phyloP scores from a whole-genome alignment of 2,888 invertebrate species.

The Plagiodera versicolora region DNA sequence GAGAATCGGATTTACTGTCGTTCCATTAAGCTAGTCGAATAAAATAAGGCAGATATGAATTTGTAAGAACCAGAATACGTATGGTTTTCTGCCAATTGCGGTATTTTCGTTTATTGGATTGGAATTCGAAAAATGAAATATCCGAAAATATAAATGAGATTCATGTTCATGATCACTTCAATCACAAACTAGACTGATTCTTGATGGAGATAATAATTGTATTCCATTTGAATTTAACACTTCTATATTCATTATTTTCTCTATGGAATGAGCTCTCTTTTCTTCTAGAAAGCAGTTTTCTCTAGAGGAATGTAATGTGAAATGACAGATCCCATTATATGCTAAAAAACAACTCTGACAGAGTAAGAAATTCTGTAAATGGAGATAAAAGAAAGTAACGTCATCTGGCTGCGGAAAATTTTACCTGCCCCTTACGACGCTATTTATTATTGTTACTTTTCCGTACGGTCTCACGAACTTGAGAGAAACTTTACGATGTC shows the following conservation, averaged over 20 bases:
- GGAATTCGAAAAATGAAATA: too few relatives aligned
- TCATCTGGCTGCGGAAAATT: conserved; percentile 46
- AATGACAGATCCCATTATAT: conserved; percentile 59
- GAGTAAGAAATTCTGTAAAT: conserved; percentile 55
- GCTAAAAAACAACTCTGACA: conserved; percentile 55
- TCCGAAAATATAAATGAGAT: too few relatives aligned
- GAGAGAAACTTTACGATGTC: conserved; percentile 17
- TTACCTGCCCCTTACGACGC: conserved; percentile 42
- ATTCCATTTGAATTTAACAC: too few relatives aligned
- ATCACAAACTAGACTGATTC: too few relatives aligned
- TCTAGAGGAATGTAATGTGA: conserved; percentile 53
- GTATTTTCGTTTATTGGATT: too few relatives aligned
- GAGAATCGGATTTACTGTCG: conserved; percentile 16
- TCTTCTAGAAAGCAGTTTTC: conserved; percentile 40
- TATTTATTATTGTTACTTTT: conserved; percentile 40
- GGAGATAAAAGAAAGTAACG: conserved; percentile 49
- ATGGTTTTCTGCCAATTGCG: conserved; percentile 4
- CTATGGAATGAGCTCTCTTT: conserved; percentile 28
- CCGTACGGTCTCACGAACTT: conserved; percentile 18
- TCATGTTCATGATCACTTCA: too few relatives aligned
- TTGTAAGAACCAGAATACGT: conserved; percentile 28
- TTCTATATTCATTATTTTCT: too few relatives aligned
- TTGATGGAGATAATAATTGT: too few relatives aligned
- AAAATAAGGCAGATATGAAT: conserved; percentile 28
- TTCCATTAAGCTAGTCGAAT: conserved; percentile 21